These are phyloP conservation scores for Sweltsa coloradensis DNA, from an alignment of 1,140 invertebrate species.

Conservation along the genomic window DNA sequence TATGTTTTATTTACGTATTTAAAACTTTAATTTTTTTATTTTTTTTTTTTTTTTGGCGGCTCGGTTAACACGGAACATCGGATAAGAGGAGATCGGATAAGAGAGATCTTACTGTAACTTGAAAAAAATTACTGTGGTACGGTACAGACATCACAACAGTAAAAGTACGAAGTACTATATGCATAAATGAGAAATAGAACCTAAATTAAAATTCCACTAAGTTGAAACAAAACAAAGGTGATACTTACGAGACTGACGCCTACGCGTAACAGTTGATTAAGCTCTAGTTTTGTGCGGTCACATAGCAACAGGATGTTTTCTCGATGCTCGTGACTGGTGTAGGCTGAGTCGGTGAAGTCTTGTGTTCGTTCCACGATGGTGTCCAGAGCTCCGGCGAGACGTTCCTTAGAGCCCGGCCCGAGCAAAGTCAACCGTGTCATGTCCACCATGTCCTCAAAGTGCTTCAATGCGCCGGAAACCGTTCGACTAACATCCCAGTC, in stretches of 20 bases:
- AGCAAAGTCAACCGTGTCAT: slow-evolving; percentile 54
- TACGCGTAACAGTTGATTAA: slow-evolving; percentile 73
- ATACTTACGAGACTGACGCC: slow-evolving; percentile 68
- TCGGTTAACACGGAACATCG: no score
- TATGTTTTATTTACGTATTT: no score
- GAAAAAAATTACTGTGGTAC: no score
- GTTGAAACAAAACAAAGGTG: no score
- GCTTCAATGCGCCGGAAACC: slow-evolving; percentile 63
- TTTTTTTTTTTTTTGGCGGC: no score
- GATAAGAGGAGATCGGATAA: no score
- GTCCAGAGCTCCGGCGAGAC: slow-evolving; percentile 72
- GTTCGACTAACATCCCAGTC: slow-evolving; percentile 57
- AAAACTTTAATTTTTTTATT: no score
- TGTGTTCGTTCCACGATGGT: slow-evolving; percentile 89
- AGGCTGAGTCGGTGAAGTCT: slow-evolving; percentile 98
- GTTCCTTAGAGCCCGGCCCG: slow-evolving; percentile 50
- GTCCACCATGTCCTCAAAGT: slow-evolving; percentile 75
- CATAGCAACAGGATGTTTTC: slow-evolving; percentile 88
- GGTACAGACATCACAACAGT: no score
- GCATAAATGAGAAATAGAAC: no score
- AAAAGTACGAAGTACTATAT: no score
- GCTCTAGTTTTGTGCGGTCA: slow-evolving; percentile 72
- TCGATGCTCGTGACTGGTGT: slow-evolving; percentile 92
- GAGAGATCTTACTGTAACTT: no score
- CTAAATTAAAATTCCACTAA: no score